phyloP scores from a whole-genome alignment of 2,797 vertebrate genomes.

The Amblyraja radiata region DNA sequence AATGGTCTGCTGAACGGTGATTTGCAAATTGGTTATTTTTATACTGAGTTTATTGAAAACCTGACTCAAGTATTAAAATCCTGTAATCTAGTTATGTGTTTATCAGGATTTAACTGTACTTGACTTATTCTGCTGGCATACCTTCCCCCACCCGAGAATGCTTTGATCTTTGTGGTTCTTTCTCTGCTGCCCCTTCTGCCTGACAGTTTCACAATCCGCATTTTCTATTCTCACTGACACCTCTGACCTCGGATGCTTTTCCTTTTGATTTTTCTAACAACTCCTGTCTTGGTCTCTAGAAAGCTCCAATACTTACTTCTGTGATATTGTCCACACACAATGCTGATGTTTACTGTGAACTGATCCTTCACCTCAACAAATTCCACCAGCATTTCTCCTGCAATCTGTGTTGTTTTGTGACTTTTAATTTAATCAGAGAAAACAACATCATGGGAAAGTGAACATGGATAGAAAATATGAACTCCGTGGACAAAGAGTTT shows the following conservation, averaged over 20 bases:
- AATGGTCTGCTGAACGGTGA: constrained; percentile 7
- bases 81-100: constrained; percentile 24
- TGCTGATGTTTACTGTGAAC: constrained; percentile 16
- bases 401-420: constrained; percentile 16
- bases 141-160: constrained; percentile 20
- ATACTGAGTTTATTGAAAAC: neutral
- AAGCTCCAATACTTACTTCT: neutral
- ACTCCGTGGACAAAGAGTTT: neutral
- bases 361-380: neutral
- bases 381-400: neutral
- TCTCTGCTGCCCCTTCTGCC: constrained; percentile 22
- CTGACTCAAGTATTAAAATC: constrained; percentile 27
- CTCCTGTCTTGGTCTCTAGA: neutral
- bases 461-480: neutral
- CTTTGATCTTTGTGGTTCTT: constrained; percentile 35
- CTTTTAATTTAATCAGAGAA: neutral
- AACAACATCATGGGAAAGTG: neutral
- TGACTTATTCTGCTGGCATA: constrained; percentile 25
- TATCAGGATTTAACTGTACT: constrained; percentile 37
- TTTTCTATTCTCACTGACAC: constrained; percentile 19
- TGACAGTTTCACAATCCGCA: neutral
- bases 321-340: neutral
- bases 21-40: constrained; percentile 36
- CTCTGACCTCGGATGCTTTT: constrained; percentile 32
- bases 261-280: constrained; percentile 1